These are phyloP conservation scores for Shinisaurus crocodilurus DNA, from an alignment of 2,113 vertebrate species.

Conservation along the genomic window DNA sequence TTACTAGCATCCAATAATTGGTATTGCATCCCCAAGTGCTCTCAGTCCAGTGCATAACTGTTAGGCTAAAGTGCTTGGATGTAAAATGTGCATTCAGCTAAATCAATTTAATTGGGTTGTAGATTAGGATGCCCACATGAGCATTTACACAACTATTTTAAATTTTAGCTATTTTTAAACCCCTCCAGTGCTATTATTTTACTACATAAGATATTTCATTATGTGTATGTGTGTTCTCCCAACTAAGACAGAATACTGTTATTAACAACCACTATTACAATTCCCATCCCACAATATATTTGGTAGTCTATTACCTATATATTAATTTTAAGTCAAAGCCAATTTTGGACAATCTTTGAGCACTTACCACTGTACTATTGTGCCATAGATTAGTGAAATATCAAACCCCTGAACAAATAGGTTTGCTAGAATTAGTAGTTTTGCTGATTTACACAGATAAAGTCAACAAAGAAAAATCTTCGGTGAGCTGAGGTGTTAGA, in stretches of 20 bases:
- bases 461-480: neutral
- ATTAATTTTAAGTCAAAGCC: neutral
- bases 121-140: neutral
- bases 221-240: neutral
- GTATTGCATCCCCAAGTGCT: neutral
- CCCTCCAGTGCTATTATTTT: neutral
- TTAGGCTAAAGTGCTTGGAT: neutral
- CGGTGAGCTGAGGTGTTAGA: neutral
- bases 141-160: conserved; percentile 2
- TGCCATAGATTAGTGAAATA: neutral
- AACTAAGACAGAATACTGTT: neutral
- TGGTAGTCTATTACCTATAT: neutral
- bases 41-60: neutral
- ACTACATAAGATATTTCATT: neutral
- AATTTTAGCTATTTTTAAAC: neutral
- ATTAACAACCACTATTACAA: neutral
- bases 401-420: neutral
- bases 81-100: neutral
- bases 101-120: neutral
- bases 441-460: neutral
- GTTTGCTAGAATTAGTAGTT: neutral
- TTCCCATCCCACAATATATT: neutral
- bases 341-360: neutral
- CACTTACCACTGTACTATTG: neutral
- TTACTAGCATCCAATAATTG: neutral